phyloP scores from a whole-genome alignment of 2,888 invertebrate genomes.

The Silvanus unidentatus region DNA sequence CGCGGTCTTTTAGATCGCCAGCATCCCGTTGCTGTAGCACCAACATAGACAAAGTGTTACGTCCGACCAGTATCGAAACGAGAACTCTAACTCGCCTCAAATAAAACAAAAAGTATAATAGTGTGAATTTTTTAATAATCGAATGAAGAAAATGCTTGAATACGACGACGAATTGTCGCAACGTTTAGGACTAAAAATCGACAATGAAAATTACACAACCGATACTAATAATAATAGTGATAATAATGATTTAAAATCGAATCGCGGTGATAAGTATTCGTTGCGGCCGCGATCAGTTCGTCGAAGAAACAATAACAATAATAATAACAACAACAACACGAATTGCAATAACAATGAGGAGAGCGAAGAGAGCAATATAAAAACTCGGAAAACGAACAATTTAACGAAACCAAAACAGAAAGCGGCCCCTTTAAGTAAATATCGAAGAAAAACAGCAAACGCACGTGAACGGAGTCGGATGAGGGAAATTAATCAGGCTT shows the following conservation, averaged over 20 bases:
- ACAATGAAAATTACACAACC: slow-evolving; percentile 29
- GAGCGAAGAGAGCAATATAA: slow-evolving; percentile 15
- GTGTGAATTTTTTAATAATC: too few relatives aligned
- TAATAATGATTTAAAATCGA: slow-evolving; percentile 19
- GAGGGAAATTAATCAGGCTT: slow-evolving; percentile 64
- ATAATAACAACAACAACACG: too few relatives aligned
- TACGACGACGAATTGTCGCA: slow-evolving; percentile 41
- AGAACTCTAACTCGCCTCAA: too few relatives aligned
- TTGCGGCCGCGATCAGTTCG: slow-evolving; percentile 40
- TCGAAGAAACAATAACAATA: slow-evolving; percentile 21
- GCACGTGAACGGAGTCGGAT: slow-evolving; percentile 60
- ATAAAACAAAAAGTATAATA: too few relatives aligned
- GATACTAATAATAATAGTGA: slow-evolving; percentile 42
- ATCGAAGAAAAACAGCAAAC: slow-evolving; percentile 63
- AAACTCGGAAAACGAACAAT: slow-evolving; percentile 10
- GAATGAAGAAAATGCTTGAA: slow-evolving; percentile 38
- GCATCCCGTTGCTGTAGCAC: slow-evolving; percentile 15
- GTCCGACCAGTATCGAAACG: too few relatives aligned
- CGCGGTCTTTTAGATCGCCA: slow-evolving; percentile 19
- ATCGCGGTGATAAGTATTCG: slow-evolving; percentile 42
- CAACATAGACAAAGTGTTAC: not conserved
- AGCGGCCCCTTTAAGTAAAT: slow-evolving; percentile 58
- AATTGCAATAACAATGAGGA: slow-evolving; percentile 9
- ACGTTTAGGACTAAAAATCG: slow-evolving; percentile 34
- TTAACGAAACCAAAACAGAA: slow-evolving; percentile 39